phyloP scores from a whole-genome alignment of 2,113 vertebrate genomes.

The Dicrurus megarhynchus region DNA sequence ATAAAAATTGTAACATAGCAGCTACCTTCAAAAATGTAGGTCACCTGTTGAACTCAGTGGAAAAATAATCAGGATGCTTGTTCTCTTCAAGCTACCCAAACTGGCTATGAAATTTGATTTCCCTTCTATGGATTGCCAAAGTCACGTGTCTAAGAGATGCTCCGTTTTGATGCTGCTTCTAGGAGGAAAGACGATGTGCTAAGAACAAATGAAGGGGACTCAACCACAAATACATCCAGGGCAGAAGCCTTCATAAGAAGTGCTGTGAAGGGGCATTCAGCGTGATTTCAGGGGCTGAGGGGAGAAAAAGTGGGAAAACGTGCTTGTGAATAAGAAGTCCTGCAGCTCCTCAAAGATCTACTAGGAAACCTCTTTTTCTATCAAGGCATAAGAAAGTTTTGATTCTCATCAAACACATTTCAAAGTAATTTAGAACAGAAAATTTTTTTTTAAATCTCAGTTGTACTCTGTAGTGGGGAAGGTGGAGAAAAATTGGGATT shows the following conservation, averaged over 20 bases:
- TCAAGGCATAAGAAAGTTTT: not conserved
- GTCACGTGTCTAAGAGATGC: not conserved
- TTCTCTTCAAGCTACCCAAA: not conserved
- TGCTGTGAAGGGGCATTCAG: not conserved
- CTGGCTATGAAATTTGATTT: not conserved
- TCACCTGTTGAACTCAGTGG: not conserved
- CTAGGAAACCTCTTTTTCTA: not conserved
- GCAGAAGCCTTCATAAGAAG: not conserved
- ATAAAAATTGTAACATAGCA: not conserved
- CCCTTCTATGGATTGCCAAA: not conserved
- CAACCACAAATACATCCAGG: not conserved
- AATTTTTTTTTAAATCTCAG: not conserved
- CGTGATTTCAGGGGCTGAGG: not conserved
- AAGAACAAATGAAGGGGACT: not conserved
- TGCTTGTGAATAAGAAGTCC: not conserved
- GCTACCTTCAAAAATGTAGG: not conserved
- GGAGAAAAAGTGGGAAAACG: not conserved
- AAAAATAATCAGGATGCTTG: not conserved
- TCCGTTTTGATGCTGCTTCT: not conserved
- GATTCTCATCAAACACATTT: not conserved
- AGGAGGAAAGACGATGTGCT: not conserved
- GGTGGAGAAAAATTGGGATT: not conserved
- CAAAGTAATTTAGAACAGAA: not conserved
- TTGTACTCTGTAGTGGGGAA: not conserved
- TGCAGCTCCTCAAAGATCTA: not conserved